phyloP scores from a whole-genome alignment of 2,113 vertebrate species.

The Emydura subglobosa region DNA sequence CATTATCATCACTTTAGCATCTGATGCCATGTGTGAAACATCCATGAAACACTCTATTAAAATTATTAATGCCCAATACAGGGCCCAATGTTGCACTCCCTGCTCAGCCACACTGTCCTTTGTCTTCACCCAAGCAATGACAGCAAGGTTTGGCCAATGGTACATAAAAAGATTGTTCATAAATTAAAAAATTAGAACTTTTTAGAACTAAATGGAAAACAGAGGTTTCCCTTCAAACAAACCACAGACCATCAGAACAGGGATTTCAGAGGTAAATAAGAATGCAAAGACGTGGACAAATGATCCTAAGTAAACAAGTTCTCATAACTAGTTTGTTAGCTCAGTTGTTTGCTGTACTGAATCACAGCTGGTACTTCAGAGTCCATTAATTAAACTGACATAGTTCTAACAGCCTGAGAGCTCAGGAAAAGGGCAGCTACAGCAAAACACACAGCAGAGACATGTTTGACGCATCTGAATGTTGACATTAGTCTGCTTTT shows the following conservation, averaged over 20 bases:
- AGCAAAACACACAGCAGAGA: neutral
- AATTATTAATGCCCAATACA: neutral
- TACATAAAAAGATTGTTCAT: neutral
- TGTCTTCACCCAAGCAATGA: neutral
- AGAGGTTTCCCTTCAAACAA: neutral
- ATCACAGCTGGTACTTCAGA: conserved; percentile 42
- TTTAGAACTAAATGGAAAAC: neutral
- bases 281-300: neutral
- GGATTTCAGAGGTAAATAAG: fast-evolving
- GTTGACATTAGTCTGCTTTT: neutral
- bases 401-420: conserved; percentile 24
- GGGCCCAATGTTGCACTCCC: neutral
- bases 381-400: conserved; percentile 8
- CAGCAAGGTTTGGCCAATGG: neutral
- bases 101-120: neutral
- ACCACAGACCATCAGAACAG: neutral
- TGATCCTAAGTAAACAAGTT: conserved; percentile 7
- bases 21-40: neutral
- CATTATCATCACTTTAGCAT: neutral
- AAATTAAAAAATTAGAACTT: neutral
- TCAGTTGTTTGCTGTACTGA: neutral
- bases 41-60: neutral
- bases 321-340: conserved; percentile 37
- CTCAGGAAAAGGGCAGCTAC: neutral
- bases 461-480: fast-evolving